Evolutionary conservation across 2,888 invertebrate species (phyloP), one percentile per base, ranked within the genome.

Genomic region (Nowickia ferox): DNA sequence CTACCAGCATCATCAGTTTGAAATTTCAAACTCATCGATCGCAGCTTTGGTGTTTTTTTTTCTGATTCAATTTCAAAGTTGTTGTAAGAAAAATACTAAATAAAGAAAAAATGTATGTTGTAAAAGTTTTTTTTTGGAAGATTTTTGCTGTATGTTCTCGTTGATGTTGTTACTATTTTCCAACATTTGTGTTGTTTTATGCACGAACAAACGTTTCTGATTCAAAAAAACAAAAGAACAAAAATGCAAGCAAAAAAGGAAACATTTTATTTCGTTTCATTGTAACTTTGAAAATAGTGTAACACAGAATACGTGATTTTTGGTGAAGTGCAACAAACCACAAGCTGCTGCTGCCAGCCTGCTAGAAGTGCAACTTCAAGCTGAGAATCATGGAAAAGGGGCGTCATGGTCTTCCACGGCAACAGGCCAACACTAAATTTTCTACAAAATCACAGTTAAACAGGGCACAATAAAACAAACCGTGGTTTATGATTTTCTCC

Each of bases 261-360:
- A 61, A 42, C 74, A 61, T 22, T 65, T 65, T 55, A 44, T 81
- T 72, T 66, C 9, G 19, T 57, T 72, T 72, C 46, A 65, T 66
- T 79, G 79, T 66, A 87, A 87, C 87, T 71, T 90, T 89, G 90
- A 89, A 92, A 92, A 91, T 90, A 90, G 92, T 92, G 92, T 92
- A 92, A 92, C 92, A 92, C 90, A 92, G 92, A 92, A 92, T 92
- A 92, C 92, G 92, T 92, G 92, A 92, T 88, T 87, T 84, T 77
- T 63, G 53, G 87, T 87, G 87, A 88, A 88, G 78, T 84, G 80
- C 84, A 76, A 76, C 68, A 82, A 82, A 82, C 69, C 55, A 48
- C 59, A 74, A 72, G 48, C 80, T 61, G 22, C 4, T 38, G 38
- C 17, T 48, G 74, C 74, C 55, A 53, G 22, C 13, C 17, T 72